Evolutionary conservation across 2,888 invertebrate species (phyloP).

Genomic region (Sthenelais limicola): DNA sequence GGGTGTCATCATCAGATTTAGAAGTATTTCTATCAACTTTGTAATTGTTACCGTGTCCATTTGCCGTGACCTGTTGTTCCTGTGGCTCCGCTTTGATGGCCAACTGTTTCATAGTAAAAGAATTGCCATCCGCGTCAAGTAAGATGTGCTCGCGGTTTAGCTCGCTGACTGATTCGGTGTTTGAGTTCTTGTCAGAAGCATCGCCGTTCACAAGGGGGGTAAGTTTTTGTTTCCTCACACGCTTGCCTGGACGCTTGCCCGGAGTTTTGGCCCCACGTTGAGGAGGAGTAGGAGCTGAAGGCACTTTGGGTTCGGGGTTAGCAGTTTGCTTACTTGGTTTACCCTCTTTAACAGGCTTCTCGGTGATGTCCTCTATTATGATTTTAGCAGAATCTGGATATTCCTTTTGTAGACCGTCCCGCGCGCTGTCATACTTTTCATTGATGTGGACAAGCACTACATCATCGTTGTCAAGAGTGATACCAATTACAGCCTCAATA

Average conservation of each 20-base stretch:
- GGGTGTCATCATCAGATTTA: conserved; percentile 9
- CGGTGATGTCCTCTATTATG: conserved; percentile 10
- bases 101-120: no score
- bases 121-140: no score
- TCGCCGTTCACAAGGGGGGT: conserved; percentile 14
- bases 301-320: background rate
- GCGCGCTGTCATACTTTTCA: conserved; percentile 2
- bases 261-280: background rate
- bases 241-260: conserved; percentile 3
- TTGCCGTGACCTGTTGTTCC: no score
- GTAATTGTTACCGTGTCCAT: no score
- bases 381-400: no score
- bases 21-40: background rate
- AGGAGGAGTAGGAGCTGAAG: no score
- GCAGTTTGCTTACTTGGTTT: no score
- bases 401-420: background rate
- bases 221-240: conserved; percentile 15
- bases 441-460: conserved; percentile 28
- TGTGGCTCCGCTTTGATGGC: no score
- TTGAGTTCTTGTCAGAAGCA: no score
- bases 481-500: conserved; percentile 29
- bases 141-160: no score
- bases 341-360: no score
- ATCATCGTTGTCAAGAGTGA: conserved; percentile 21
- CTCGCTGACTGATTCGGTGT: no score